A percentile compares a stretch with the other conserved stretches of the same genome.
These are phyloP conservation scores for Ferrisia virgata DNA, from an alignment of 2,888 invertebrate species.

Conservation along the genomic window DNA sequence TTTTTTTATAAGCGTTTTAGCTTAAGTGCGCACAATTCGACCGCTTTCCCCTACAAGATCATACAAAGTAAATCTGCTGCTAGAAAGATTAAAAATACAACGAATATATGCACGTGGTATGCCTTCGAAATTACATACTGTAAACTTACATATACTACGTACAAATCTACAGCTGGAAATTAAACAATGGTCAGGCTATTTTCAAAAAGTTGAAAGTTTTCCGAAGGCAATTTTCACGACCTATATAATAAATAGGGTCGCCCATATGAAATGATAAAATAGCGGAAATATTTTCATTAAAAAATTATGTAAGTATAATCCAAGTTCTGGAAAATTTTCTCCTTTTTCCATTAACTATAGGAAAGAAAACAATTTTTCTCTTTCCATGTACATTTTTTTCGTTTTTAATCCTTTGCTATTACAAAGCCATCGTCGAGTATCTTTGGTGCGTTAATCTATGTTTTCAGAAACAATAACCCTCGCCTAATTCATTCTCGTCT, in stretches of 20 bases:
- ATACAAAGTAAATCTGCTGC: too few relatives aligned
- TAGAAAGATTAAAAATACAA: too few relatives aligned
- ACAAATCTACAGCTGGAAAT: not conserved
- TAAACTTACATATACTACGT: not conserved
- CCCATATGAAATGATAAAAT: not conserved
- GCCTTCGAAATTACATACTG: too few relatives aligned
- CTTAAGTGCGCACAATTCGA: too few relatives aligned
- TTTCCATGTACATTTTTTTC: not conserved
- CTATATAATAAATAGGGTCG: not conserved
- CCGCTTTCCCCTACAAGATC: too few relatives aligned
- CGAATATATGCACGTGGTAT: too few relatives aligned
- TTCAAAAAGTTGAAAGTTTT: not conserved
- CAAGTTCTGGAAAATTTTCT: not conserved
- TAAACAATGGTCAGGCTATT: too few relatives aligned
- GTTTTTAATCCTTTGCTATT: not conserved
- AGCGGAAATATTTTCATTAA: constrained; percentile 1
- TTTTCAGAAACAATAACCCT: constrained; percentile 20
- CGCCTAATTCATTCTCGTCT: not conserved
- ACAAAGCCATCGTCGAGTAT: not conserved
- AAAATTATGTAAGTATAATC: not conserved
- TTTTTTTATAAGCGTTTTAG: too few relatives aligned
- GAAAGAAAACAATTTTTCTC: constrained; percentile 1
- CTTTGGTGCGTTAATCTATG: not conserved
- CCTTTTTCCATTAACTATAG: not conserved
- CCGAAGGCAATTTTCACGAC: not conserved